A percentile compares a stretch with the other conserved stretches of the same genome.
Evolutionary conservation across 2,113 vertebrate species (phyloP).

Genomic region (Alethe diademata): DNA sequence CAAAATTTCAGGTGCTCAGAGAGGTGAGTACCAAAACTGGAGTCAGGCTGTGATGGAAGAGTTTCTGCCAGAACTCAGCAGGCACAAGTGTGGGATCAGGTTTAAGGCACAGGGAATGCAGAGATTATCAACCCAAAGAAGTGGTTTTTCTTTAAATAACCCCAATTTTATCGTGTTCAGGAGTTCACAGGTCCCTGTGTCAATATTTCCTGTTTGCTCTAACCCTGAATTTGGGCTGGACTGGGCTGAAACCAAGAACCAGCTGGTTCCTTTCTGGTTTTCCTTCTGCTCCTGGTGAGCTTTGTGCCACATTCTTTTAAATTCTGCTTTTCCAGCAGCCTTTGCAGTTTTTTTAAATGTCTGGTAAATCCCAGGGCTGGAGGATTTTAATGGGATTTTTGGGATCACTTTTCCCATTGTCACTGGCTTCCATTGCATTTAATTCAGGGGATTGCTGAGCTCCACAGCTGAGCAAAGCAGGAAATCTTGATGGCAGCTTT

Average conservation of each 20-base stretch:
- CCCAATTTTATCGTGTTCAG: neutral
- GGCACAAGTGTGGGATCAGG: too few species aligned
- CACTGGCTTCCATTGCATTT: too few species aligned
- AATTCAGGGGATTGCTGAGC: too few species aligned
- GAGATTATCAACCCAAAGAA: neutral
- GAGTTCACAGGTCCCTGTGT: neutral
- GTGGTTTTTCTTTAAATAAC: neutral
- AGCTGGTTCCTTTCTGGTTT: neutral
- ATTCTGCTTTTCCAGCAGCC: neutral
- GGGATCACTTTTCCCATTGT: neutral
- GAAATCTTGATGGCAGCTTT: too few species aligned
- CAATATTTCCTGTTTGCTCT: neutral
- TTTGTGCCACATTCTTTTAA: neutral
- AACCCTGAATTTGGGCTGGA: too few species aligned
- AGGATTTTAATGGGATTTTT: neutral
- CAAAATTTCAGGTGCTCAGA: neutral
- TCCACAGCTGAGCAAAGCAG: too few species aligned
- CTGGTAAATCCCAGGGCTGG: neutral
- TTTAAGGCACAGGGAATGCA: accelerated
- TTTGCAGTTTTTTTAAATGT: neutral
- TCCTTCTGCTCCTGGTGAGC: neutral
- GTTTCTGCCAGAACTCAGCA: neutral
- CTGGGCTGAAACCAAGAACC: neutral
- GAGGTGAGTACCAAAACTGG: neutral
- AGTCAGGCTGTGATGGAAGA: neutral